Evolutionary conservation across 2,797 vertebrate genomes (phyloP).

Genomic region (Zalophus californianus): DNA sequence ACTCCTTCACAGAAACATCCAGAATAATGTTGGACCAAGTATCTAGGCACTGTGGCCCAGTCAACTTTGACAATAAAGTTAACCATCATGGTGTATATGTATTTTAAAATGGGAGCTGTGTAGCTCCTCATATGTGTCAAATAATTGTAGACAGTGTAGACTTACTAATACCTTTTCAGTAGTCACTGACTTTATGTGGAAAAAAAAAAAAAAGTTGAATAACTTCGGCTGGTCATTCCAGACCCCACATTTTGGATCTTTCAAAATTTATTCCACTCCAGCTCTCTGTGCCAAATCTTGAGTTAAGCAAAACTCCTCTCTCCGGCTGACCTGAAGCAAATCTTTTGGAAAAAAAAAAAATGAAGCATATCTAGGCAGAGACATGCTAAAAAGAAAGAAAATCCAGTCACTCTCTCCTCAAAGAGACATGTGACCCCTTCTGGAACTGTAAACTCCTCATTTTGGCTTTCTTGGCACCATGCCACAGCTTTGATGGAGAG

Average conservation of each 20-base stretch:
- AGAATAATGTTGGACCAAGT: neutral
- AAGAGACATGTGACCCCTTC: neutral
- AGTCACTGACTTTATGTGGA: neutral
- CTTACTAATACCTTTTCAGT: neutral
- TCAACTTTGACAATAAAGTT: neutral
- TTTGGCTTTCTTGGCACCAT: neutral
- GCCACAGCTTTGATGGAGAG: neutral
- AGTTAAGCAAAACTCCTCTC: conserved; percentile 30
- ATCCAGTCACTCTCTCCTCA: neutral
- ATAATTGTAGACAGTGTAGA: neutral
- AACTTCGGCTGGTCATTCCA: neutral
- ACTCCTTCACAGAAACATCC: neutral
- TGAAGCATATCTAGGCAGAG: conserved; percentile 16
- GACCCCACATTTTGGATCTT: neutral
- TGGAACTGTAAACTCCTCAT: neutral
- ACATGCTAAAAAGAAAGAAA: conserved; percentile 27
- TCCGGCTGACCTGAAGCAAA: conserved; percentile 32
- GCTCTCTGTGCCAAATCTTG: conserved; percentile 18
- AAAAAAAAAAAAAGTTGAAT: neutral
- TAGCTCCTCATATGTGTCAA: neutral
- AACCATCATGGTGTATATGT: neutral
- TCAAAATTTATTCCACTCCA: neutral
- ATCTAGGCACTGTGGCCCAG: neutral
- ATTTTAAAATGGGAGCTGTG: neutral
- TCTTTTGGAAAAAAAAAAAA: neutral